Conservation (phyloP, 2,888 invertebrate species). For the Acleris holmiana region DNA sequence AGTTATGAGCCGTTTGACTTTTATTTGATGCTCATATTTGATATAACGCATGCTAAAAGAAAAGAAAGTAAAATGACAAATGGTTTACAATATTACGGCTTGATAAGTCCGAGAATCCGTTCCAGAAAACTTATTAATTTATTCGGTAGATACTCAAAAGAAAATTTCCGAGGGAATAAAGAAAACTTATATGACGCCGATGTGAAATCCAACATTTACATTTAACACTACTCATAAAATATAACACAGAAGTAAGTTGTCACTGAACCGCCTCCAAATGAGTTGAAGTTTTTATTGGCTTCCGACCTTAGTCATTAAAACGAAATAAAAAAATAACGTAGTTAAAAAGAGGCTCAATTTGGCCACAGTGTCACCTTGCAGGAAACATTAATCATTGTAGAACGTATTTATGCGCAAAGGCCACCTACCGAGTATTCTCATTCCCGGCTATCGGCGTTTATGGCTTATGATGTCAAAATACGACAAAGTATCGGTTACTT, state of each 20-base stretch:
- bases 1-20: conserved; percentile 6
- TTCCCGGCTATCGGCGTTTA: conserved; percentile 37
- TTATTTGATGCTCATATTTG: neutral
- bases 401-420: conserved; percentile 45
- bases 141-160: too few species aligned
- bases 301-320: conserved; percentile 11
- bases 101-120: too few species aligned
- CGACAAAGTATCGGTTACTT: conserved; percentile 36
- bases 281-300: conserved; percentile 17
- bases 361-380: conserved; percentile 51
- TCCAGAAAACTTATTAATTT: too few species aligned
- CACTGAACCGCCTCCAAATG: conserved; percentile 6
- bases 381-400: conserved; percentile 56
- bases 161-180: neutral
- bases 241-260: conserved; percentile 1
- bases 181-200: neutral
- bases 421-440: conserved; percentile 46
- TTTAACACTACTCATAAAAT: neutral
- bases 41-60: too few species aligned
- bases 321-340: conserved; percentile 18
- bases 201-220: neutral
- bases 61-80: too few species aligned
- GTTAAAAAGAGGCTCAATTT: conserved; percentile 40
- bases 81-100: too few species aligned
- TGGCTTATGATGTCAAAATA: conserved; percentile 38